Evolutionary conservation across 2,113 vertebrate genomes (phyloP), one percentile per base, ranked within the genome.

Genomic region (Triplophysa rosa): DNA sequence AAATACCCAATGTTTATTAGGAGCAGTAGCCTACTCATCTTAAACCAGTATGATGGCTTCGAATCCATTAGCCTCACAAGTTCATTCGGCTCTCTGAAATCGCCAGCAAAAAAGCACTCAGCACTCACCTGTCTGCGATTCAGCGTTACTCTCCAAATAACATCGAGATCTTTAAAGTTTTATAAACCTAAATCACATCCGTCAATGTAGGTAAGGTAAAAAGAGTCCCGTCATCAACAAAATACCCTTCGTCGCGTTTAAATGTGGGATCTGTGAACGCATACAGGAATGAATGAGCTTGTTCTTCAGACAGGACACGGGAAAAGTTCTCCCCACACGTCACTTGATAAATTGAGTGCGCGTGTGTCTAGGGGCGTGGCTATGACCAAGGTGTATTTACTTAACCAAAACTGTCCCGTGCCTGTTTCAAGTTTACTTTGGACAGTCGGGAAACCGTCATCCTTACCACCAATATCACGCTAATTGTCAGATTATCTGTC

Each of bases 281-380:
- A 45, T 8, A 16, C 3, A 21, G 47, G 54, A 74, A 61, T 47
- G 40, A 74, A 45, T 47, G 40, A 47, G 16, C 23, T 19, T 21
- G 37, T 21, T 63, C 33, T 63, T 37, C 21, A 73, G 54, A 58
- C 40, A 74, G 40, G 58, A 74, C 71, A 47, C 40, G 19, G 17
- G 6, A 45, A 74, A 37, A 37, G 33, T 37, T 37, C 33, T 37
- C 33, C 5, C 37, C 62, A 13, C 33, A 64, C 49, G 40, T 56
- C 49, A 67, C 12, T 64, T 67, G 74, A 37, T 73, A 71, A 58
- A 58, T n/a, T 23, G 2, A 72, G 33, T 24, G 33, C 26, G 26
- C 2, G 21, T 70, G 68, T 47, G 52, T 17, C 37, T 78, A 47
- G 49, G 14, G 73, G 67, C 33, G 67, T 61, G 80, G 56, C 16